Evolutionary conservation across 1,140 invertebrate species (phyloP), one percentile per base, ranked within the genome.

Genomic region (Dolichoris vasculosae): DNA sequence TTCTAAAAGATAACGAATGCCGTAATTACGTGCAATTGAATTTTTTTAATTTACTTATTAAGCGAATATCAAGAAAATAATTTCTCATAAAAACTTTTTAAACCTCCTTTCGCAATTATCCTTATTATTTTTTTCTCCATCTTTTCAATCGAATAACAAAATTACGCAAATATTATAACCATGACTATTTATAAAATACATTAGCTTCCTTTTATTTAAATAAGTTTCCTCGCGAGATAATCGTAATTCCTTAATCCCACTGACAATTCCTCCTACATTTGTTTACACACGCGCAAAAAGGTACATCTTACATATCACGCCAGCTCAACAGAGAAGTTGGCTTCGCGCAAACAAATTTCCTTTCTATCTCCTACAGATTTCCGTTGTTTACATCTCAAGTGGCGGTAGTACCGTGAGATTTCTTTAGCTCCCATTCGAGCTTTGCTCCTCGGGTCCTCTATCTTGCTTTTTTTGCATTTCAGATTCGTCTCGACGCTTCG

Each of bases 261-360:
- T 35, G 63, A 32, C 15, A 67, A 69, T 23, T 38, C 35, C 11
- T 38, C 4, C 20, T 38, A 38, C 15, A 38, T 69, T 69, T 38
- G 6, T 8, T 32, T 15, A 38, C 4, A 20, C 4, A 6, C 4
- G 6, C 20, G 13, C 17, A 38, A 69, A 69, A 20, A 69, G 1
- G 35, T 38, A 20, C 13, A 20, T 69, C 35, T 69, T 69, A 38
- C 30, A 11, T 32, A 32, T 32, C 3, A 35, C 7, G n/a, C 32
- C 13, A 7, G 30, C 13, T 67, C 30, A 40, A 32, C 46, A 38
- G 76, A 78, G 17, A 23, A 26, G 38, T 63, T 59, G 32, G 43
- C 38, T 46, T 80, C 13, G 46, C n/a, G 46, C 75, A 83, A 86
- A 85, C 82, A n/a, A 86, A 88, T 88, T 86, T 88, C 86, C 85